These are phyloP conservation scores for Scytalopus superciliaris DNA, from an alignment of 2,113 vertebrate genomes.

Conservation along the genomic window DNA sequence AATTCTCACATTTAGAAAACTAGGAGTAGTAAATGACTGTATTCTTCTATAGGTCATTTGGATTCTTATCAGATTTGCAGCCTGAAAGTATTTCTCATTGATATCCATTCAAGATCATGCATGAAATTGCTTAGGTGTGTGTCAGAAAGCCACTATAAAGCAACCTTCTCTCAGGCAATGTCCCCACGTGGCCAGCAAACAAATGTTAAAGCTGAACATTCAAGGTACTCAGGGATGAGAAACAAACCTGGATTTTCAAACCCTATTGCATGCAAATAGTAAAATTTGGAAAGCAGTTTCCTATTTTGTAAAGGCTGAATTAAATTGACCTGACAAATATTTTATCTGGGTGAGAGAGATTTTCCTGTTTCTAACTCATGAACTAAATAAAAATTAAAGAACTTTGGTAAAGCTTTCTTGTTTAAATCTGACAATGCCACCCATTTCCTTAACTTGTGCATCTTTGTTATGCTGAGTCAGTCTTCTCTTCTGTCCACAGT, in stretches of 20 bases:
- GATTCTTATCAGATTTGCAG: not conserved
- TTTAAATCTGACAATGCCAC: not conserved
- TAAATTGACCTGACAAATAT: not conserved
- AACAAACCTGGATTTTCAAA: not conserved
- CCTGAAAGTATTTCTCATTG: not conserved
- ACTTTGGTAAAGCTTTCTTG: not conserved
- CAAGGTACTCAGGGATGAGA: not conserved
- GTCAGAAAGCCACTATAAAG: not conserved
- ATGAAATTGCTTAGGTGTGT: not conserved
- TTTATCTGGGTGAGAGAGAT: not conserved
- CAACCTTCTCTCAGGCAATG: not conserved
- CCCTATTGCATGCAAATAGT: not conserved
- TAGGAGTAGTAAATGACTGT: not conserved
- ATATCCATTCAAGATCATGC: not conserved
- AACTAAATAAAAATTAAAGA: not conserved
- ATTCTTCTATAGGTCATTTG: not conserved
- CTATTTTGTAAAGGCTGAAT: not conserved
- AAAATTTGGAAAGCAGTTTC: not conserved
- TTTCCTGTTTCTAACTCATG: not conserved
- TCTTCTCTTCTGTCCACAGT: slow-evolving; percentile 2
- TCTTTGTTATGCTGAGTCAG: not conserved
- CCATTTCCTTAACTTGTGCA: not conserved
- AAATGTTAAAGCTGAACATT: not conserved
- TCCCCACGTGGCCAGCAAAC: not conserved
- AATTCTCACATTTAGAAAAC: not conserved